Evolutionary conservation across 2,113 vertebrate species (phyloP).

Genomic region (Anguilla japonica): DNA sequence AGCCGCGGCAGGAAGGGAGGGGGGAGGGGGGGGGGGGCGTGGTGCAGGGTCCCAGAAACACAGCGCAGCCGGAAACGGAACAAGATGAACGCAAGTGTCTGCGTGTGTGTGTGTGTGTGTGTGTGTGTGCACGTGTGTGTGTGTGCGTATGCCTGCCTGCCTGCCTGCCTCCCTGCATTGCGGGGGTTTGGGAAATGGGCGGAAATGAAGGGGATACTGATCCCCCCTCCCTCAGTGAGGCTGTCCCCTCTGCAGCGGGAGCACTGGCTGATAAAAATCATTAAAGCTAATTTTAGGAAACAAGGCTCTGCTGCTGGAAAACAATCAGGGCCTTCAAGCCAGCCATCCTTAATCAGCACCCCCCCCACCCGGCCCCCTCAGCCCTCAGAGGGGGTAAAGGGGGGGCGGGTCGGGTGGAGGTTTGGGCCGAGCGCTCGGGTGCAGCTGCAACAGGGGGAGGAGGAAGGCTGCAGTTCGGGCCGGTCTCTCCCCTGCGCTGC

Average conservation of each 20-base stretch:
- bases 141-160: not conserved
- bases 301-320: not conserved
- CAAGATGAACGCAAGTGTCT: not conserved
- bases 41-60: too few species aligned
- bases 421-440: not conserved
- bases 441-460: not conserved
- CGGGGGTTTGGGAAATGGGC: not conserved
- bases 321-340: not conserved
- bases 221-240: not conserved
- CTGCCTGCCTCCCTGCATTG: not conserved
- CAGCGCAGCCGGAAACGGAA: not conserved
- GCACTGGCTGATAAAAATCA: not conserved
- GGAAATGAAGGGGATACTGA: not conserved
- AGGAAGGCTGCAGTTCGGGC: too few species aligned
- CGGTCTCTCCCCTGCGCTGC: not conserved
- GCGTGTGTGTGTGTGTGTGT: too few species aligned
- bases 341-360: not conserved
- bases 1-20: not conserved
- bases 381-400: not conserved
- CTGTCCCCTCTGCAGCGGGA: not conserved
- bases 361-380: not conserved
- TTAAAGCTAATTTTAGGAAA: not conserved
- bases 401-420: not conserved
- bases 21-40: too few species aligned
- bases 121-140: too few species aligned